Evolutionary conservation across 2,797 vertebrate species (phyloP), one percentile per base, ranked within the genome.

Genomic region (Fringilla coelebs): DNA sequence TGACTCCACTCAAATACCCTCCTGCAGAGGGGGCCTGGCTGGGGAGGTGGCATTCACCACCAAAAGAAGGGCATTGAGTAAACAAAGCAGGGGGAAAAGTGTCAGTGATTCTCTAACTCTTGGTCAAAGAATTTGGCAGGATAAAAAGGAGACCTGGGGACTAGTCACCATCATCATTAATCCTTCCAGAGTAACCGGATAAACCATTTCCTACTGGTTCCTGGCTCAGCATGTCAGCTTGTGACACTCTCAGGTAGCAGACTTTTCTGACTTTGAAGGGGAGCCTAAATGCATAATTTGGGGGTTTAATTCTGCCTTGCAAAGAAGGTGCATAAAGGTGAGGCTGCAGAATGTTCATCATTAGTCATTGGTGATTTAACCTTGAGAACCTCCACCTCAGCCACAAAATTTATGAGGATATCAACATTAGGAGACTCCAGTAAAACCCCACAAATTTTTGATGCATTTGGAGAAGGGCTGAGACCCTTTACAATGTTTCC

Each of bases 161-260:
- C 55, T 75, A 75, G 41, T 81, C 58, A n/a, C 36, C 26, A 36
- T 2, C 3, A 36, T 86, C 93, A 86, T 90, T 73, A 93, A 90
- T 94, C 51, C 66, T 88, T 66, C 67, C 43, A 88, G 79, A 76
- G 62, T 88, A 91, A 91, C 70, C 0, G 0, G 70, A 88, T 84
- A 91, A 89, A 96, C 76, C 36, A 36, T 86, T 93, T 91, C 54
- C 80, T 90, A 70, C 79, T 63, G 70, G 52, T 41, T 92, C 70
- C 67, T 87, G 80, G 52, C 77, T 90, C 93, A 79, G 34, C 60
- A 34, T 85, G 77, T 65, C 86, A 90, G 55, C 77, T 76, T 79
- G 24, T 89, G 86, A 85, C 88, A 41, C 29, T 82, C 63, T 63
- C 60, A 87, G 67, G 77, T 21, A 95, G 45, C 71, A 93, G 76